Evolutionary conservation across 1,140 invertebrate species (phyloP).

Genomic region (Caenorhabditis latens): DNA sequence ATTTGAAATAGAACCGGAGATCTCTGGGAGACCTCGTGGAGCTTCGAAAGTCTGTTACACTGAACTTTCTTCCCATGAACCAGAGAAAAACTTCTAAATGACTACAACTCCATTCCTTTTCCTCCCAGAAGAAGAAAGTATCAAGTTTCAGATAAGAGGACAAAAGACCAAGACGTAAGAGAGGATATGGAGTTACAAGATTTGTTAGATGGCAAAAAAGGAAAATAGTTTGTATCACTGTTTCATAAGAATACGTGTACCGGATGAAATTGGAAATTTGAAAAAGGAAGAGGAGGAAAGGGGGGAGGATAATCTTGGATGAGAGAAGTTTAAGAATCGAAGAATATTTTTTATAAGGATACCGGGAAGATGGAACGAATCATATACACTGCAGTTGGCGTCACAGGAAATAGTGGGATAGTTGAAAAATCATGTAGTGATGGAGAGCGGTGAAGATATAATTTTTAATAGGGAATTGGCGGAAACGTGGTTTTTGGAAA

Average conservation of each 20-base stretch:
- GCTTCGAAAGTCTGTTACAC: neutral
- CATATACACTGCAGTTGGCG: no score
- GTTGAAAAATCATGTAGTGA: no score
- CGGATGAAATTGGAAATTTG: neutral
- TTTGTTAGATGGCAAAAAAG: neutral
- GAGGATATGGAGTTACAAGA: constrained; percentile 38
- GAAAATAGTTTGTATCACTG: neutral
- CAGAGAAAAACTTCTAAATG: neutral
- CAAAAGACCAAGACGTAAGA: constrained; percentile 45
- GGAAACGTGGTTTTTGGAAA: no score
- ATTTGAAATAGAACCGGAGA: neutral
- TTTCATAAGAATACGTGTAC: constrained; percentile 2
- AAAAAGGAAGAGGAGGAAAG: neutral
- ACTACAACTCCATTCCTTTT: neutral
- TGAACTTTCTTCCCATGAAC: constrained; percentile 28
- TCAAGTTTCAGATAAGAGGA: constrained; percentile 11
- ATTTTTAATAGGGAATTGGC: no score
- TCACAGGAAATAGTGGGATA: no score
- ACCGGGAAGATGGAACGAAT: neutral
- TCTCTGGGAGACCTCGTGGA: neutral
- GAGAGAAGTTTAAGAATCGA: constrained; percentile 12
- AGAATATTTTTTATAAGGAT: neutral
- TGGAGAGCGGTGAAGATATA: no score
- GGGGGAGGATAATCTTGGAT: constrained; percentile 1
- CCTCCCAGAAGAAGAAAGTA: neutral